Base-by-base conservation (phyloP, 2,888 invertebrate species). In the Macroteleia sp. region DNA sequence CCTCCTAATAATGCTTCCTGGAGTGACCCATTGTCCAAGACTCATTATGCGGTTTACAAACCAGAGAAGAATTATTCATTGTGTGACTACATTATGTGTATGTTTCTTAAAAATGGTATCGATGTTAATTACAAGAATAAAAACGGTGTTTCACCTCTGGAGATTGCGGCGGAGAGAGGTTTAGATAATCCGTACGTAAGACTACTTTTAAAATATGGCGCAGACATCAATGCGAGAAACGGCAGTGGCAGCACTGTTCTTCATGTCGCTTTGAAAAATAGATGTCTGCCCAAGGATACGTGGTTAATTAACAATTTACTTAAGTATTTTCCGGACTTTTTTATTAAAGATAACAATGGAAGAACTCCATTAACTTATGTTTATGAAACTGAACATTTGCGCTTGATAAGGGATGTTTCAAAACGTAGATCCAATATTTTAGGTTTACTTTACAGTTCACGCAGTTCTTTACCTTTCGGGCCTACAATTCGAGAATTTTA, bases 121-220 rank as follows among this genome's bases (percentile, higher is more conserved):
- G 67, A 57, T 20, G n/a, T 69, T 3, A 69, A 69, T 20, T 32
- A 48, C 10, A 69, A 57, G 19, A 69, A 69, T 12, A 69, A 69
- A 10, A 32, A 57, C 0, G 69, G 70, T 12, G n/a, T 59, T 0
- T 52, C 70, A 4, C 17, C 44, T 6, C n/a, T 70, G 8, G 70
- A 70, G 16, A 61, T 70, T 9, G 70, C 70, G 3, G 42, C 61
- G 9, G 42, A 22, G 8, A 70, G 61, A 12, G 70, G 70, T 1
- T 10, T 70, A 5, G 61, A 61, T 20, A 61, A 52, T 14, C 52
- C 44, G 5, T 70, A 61, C 10, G 59, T 70, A 0, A 25, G 44
- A 0, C 8, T 59, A 0, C 61, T 70, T 12, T 8, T 70, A 0
- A 32, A 20, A 4, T 70, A 28, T 17, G 70, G 70, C 1, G 70